Base-by-base conservation (phyloP, 2,113 vertebrate genomes). In the Nothoprocta pentlandii region DNA sequence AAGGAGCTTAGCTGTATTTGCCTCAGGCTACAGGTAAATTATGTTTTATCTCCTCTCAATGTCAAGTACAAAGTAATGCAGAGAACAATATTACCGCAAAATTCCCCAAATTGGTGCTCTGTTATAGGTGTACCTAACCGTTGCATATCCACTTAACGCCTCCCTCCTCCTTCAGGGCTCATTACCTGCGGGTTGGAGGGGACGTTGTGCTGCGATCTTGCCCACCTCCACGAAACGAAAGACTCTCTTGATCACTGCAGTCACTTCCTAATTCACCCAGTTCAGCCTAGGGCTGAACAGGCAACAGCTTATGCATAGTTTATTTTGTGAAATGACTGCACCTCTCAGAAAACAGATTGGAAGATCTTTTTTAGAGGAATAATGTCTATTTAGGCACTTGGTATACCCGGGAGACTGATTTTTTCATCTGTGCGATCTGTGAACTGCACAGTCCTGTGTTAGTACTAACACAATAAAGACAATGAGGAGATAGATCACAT, bases 41-140 rank as follows among this genome's bases (percentile, higher is more conserved):
- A 80, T 59, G 66, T 51, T 91, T 87, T 91, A 94, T 87, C 82
- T 87, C 75, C n/a, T 87, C 66, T 91, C 90, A 81, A 87, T 89
- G 90, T 71, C 92, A 93, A 91, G 74, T 30, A 53, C 70, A 82
- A 15, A 64, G 85, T 49, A 89, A 63, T 22, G 46, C 81, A 93
- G 36, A 32, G 66, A 93, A 67, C 32, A 69, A 71, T 88, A 46
- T 53, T 47, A 26, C 34, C 0, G 0, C 10, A n/a, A 26, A 59
- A 41, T 76, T 71, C 25, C 69, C 62, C 66, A 26, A 87, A 90
- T 8, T 49, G 10, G 10, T 41, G 42, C 66, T 80, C 42, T 85
- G 30, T 25, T 78, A 63, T 10, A 20, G 42, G 56, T 42, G 89
- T 11, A 28, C 32, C 26, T 68, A 71, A 68, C 30, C 15, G n/a